A percentile compares a stretch with the other conserved stretches of the same genome.
phyloP scores from a whole-genome alignment of 1,140 invertebrate genomes.

The Euschistus heros region DNA sequence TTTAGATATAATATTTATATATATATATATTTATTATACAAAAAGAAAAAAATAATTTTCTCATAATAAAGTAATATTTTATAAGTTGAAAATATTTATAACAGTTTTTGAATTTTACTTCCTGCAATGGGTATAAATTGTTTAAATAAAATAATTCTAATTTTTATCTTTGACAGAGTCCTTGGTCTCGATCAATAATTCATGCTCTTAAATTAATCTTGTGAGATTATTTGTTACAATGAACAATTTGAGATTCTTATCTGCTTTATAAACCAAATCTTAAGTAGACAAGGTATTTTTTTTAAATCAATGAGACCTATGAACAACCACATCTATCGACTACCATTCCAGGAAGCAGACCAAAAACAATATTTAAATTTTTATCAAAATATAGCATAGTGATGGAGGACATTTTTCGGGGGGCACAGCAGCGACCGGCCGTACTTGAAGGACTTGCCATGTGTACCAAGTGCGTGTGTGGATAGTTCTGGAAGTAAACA shows the following conservation, averaged over 20 bases:
- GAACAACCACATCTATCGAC: slow-evolving; percentile 86
- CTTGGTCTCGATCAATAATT: neutral
- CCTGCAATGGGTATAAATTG: too few species aligned
- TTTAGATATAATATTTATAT: too few species aligned
- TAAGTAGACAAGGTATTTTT: neutral
- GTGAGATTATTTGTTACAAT: neutral
- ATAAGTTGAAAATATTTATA: too few species aligned
- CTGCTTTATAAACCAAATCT: too few species aligned
- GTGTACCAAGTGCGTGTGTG: slow-evolving; percentile 87
- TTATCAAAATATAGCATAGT: slow-evolving; percentile 89
- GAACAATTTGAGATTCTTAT: neutral
- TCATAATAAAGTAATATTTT: too few species aligned
- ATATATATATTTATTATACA: too few species aligned
- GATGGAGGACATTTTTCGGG: slow-evolving; percentile 77
- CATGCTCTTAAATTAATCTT: neutral
- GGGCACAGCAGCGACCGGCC: slow-evolving; percentile 78
- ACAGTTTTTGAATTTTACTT: too few species aligned
- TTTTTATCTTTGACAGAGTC: neutral
- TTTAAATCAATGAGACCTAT: slow-evolving; percentile 40
- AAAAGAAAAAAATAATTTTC: too few species aligned
- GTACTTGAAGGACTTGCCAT: slow-evolving; percentile 57
- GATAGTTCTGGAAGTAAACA: slow-evolving; percentile 77
- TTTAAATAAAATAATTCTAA: neutral
- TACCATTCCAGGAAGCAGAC: slow-evolving; percentile 82
- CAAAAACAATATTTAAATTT: slow-evolving; percentile 76